Base-by-base conservation (phyloP, 2,797 vertebrate genomes). In the Characodon lateralis region DNA sequence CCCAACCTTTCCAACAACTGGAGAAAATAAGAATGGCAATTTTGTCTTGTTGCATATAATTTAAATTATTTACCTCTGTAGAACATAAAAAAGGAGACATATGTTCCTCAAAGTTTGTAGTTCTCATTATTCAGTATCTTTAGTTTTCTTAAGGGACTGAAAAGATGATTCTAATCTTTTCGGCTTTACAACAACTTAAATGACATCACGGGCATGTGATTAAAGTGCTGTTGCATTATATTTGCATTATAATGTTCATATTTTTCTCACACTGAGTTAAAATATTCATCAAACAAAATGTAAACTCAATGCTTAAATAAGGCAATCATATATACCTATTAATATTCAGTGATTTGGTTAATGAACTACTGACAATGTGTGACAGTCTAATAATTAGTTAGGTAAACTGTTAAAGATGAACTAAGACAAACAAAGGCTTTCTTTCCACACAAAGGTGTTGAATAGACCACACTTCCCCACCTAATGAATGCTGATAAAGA, bases 401-500 rank as follows among this genome's bases (percentile, higher is more conserved):
- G 77, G 58, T 66, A 74, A 78, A 78, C 80, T 83, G 85, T 79
- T 72, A 85, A 86, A 80, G 89, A 85, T 55, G 82, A 90, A 87
- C 70, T 69, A 22, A 82, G 81, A 87, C 80, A 87, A 87, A 92
- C 89, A 93, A 94, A 90, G 73, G 85, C 70, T 75, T 77, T 71
- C 80, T 77, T 85, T 86, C 81, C 71, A 76, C 80, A 79, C 82
- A 91, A 89, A 88, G 79, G 87, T 78, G 59, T 43, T 73, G 75
- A 87, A 80, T 72, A 59, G 87, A 83, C 66, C 72, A 48, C 80
- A 83, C 91, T 93, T 91, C 89, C 89, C 81, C 85, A 83, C 82
- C 82, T 90, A 91, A 91, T 93, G 86, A 89, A 87, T 85, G 83
- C 86, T 88, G 92, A 93, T 90, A 85, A 87, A 90, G 82, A 81